Evolutionary conservation across 2,113 vertebrate species (phyloP).

Genomic region (Typhlomys cinereus): DNA sequence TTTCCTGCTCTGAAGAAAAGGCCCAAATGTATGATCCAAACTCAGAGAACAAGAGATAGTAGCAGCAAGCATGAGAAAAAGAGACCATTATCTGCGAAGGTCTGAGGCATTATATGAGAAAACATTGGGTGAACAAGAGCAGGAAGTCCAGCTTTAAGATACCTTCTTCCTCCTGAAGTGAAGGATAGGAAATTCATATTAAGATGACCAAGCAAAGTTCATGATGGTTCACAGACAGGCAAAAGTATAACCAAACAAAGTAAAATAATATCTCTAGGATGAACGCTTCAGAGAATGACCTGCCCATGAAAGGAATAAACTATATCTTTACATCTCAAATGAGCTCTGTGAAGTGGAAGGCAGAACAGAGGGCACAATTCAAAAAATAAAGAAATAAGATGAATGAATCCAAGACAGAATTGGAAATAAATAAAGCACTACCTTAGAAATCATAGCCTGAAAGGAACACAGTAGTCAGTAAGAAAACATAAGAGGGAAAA

Average conservation of each 20-base stretch:
- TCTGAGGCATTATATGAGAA: background rate
- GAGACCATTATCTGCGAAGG: background rate
- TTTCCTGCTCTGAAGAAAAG: background rate
- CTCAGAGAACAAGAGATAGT: background rate
- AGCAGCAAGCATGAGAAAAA: background rate
- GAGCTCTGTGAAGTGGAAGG: background rate
- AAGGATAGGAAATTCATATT: background rate
- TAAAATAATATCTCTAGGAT: background rate
- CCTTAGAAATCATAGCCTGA: background rate
- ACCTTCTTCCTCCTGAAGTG: background rate
- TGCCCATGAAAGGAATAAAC: background rate
- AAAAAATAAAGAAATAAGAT: background rate
- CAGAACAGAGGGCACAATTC: background rate
- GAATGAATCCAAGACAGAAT: background rate
- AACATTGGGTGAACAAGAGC: background rate
- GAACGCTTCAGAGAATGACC: background rate
- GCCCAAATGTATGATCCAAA: background rate
- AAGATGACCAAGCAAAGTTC: background rate
- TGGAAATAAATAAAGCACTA: background rate
- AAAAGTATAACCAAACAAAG: background rate
- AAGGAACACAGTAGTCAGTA: background rate
- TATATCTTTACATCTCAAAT: background rate
- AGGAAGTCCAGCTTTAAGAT: background rate
- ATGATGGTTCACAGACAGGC: background rate
- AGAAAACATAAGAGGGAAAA: background rate